Evolutionary conservation across 2,113 vertebrate species (phyloP).

Genomic region (Elgaria multicarinata): DNA sequence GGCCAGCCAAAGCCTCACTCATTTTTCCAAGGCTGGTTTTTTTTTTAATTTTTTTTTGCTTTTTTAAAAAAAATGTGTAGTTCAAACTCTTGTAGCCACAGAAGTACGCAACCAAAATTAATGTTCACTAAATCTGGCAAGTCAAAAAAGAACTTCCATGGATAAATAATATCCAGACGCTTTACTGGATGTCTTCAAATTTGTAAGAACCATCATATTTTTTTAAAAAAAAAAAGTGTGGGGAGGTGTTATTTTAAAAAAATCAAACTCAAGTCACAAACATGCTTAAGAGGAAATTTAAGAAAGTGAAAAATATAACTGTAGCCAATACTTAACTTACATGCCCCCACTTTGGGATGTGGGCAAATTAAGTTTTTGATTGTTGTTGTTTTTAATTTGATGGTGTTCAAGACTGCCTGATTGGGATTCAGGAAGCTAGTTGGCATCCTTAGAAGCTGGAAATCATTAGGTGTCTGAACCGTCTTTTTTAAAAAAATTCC

Average conservation of each 20-base stretch:
- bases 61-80: slow-evolving; percentile 35
- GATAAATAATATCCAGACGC: slow-evolving; percentile 71
- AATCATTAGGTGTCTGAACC: slow-evolving; percentile 71
- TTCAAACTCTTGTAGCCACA: slow-evolving; percentile 60
- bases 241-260: slow-evolving; percentile 26
- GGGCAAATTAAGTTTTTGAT: neutral
- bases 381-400: slow-evolving; percentile 39
- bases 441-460: slow-evolving; percentile 48
- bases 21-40: slow-evolving; percentile 71
- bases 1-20: slow-evolving; percentile 66
- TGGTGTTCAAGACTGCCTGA: slow-evolving; percentile 39
- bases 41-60: neutral
- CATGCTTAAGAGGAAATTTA: neutral
- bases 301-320: neutral
- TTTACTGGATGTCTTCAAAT: slow-evolving; percentile 52
- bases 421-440: slow-evolving; percentile 43
- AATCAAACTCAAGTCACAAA: slow-evolving; percentile 29
- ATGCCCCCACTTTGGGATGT: neutral
- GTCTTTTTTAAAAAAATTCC: slow-evolving; percentile 33
- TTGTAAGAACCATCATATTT: slow-evolving; percentile 45
- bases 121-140: slow-evolving; percentile 59
- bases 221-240: neutral
- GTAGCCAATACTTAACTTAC: slow-evolving; percentile 24
- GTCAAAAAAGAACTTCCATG: slow-evolving; percentile 59
- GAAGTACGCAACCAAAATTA: slow-evolving; percentile 70